Base-by-base conservation (phyloP, 30 jellyfish, hydroid and myxozoan species). In the Chrysaora quinquecirrha region DNA sequence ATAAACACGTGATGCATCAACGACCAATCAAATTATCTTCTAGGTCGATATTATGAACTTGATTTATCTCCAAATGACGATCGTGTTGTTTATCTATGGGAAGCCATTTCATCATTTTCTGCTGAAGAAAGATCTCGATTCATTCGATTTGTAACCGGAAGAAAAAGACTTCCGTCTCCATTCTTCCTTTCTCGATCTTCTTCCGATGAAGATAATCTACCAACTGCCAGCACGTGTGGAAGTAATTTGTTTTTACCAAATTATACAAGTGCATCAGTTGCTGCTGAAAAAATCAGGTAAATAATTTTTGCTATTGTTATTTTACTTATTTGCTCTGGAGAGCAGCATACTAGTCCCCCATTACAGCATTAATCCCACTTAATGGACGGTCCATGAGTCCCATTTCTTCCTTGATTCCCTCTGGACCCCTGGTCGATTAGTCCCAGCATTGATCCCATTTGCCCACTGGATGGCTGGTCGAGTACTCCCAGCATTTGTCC, bases 201-300 rank as follows among this genome's bases (percentile, higher is more conserved):
- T 0, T 48, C 61, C 21, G 90, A 85, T 64, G 83, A 69, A 28
- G 91, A 86, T 34, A 82, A 66, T 23, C 86, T 87, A 0, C 98
- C 98, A 19, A 85, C 95, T 48, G 98, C 98, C 34, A 91, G 96
- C 71, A 91, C 98, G 0, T 91, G 98, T 79, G 98, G 96, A 27
- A 84, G 95, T 20, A 91, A 81, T 73, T 68, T 91, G 68, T 91
- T 91, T 67, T 47, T 91, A 58, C 98, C 98, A 3, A 91, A 80
- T 23, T 91, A 91, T 32, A 29, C 96, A 2, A 75, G 68, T 72
- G 96, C 76, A 20, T 64, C 83, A 54, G 62, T 80, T 23, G 96
- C 96, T 3, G 80, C 90, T 2, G 98, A 91, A 43, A 91, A 86
- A 68, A 34, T 91, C 23, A 85, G 96, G 98, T 91, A 72, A 46